These are phyloP conservation scores for Panurus biarmicus DNA, from an alignment of 2,113 vertebrate genomes.

Conservation along the genomic window DNA sequence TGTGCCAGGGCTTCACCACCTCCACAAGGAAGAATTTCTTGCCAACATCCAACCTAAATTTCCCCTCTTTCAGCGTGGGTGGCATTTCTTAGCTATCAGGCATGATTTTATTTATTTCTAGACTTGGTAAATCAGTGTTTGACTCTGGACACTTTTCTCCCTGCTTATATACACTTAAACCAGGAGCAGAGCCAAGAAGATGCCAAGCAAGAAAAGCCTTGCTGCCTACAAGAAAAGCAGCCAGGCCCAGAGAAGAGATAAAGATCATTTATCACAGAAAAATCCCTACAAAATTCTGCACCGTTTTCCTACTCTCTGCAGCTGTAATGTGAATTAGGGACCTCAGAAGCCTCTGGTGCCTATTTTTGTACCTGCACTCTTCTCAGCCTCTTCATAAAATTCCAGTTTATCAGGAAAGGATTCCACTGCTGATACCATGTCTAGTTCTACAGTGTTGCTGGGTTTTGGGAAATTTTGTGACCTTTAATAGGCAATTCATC, in stretches of 20 bases:
- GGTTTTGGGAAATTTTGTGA: background rate
- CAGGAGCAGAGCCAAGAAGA: background rate
- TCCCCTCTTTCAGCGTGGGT: background rate
- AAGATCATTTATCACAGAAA: background rate
- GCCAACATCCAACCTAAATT: background rate
- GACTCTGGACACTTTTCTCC: background rate
- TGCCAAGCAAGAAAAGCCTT: background rate
- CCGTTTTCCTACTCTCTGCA: background rate
- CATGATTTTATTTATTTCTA: background rate
- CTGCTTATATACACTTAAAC: background rate
- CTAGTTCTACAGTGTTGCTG: background rate
- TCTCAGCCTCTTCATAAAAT: background rate
- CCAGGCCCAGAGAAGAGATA: background rate
- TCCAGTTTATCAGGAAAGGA: background rate
- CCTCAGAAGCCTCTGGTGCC: background rate
- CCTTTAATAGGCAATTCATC: background rate
- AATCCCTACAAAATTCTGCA: background rate
- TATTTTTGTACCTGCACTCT: background rate
- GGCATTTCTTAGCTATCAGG: background rate
- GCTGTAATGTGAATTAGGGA: background rate
- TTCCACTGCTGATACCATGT: background rate
- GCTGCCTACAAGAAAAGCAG: background rate
- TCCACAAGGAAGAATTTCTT: background rate
- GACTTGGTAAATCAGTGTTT: background rate
- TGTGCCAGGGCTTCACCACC: background rate